Conservation (phyloP, 1,140 invertebrate genomes). For the Hydropsyche tenuis region DNA sequence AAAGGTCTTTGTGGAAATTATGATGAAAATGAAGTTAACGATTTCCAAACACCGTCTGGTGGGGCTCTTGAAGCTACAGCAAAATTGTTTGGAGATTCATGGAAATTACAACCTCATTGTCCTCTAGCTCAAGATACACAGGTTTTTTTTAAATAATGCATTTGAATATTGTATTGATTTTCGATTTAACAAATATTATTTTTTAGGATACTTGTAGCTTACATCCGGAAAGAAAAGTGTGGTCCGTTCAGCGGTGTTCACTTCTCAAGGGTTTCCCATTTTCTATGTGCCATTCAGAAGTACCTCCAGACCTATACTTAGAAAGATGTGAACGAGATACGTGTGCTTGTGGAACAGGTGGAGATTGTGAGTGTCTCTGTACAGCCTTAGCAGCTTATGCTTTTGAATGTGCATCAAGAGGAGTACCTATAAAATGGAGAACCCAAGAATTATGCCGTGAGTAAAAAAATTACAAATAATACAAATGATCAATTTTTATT, state of each 20-base stretch:
- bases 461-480: constrained; percentile 52
- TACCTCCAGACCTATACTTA: constrained; percentile 72
- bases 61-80: constrained; percentile 75
- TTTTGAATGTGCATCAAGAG: constrained; percentile 76
- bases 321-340: constrained; percentile 80
- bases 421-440: constrained; percentile 80
- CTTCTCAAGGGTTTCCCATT: constrained; percentile 77
- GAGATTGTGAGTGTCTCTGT: constrained; percentile 89
- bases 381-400: constrained; percentile 87
- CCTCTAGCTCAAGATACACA: constrained; percentile 61
- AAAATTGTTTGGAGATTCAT: constrained; percentile 83
- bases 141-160: constrained; percentile 51
- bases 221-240: constrained; percentile 76
- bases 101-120: constrained; percentile 83
- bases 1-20: constrained; percentile 91
- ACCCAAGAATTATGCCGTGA: constrained; percentile 82
- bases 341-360: constrained; percentile 87
- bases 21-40: constrained; percentile 81
- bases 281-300: constrained; percentile 78
- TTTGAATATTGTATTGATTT: background rate
- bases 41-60: constrained; percentile 83
- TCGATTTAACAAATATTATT: constrained; percentile 35
- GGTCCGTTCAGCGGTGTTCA: constrained; percentile 78
- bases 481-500: background rate
- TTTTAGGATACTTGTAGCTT: constrained; percentile 73